Conservation (phyloP, 2,888 invertebrate species). For the Cremastinae sp. region DNA sequence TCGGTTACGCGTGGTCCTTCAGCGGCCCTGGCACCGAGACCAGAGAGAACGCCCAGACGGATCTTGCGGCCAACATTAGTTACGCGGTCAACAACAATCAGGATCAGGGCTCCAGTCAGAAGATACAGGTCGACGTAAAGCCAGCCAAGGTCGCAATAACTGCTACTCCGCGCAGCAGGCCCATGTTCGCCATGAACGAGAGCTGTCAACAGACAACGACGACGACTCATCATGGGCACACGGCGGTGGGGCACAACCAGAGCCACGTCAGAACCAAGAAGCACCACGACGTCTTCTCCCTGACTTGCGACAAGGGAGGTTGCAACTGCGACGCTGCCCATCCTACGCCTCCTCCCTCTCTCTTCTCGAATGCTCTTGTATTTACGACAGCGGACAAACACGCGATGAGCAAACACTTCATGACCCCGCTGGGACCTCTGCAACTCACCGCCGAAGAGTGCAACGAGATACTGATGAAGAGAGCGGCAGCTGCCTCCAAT, state of each 20-base stretch:
- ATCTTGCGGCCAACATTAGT: slow-evolving; percentile 76
- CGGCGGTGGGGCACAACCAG: slow-evolving; percentile 74
- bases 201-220: slow-evolving; percentile 76
- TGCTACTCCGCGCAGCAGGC: slow-evolving; percentile 74
- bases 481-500: slow-evolving; percentile 85
- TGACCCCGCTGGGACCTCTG: slow-evolving; percentile 87
- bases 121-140: slow-evolving; percentile 78
- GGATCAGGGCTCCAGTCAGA: slow-evolving; percentile 78
- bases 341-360: slow-evolving; percentile 74
- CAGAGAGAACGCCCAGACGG: slow-evolving; percentile 76
- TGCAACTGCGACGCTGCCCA: slow-evolving; percentile 79
- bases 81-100: slow-evolving; percentile 79
- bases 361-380: slow-evolving; percentile 78
- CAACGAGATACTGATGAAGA: slow-evolving; percentile 89
- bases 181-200: slow-evolving; percentile 78
- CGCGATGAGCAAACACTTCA: slow-evolving; percentile 84
- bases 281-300: slow-evolving; percentile 77
- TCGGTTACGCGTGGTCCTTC: slow-evolving; percentile 79
- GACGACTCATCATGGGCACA: slow-evolving; percentile 73
- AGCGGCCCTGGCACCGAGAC: slow-evolving; percentile 77
- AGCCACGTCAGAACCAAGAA: slow-evolving; percentile 79
- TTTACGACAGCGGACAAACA: slow-evolving; percentile 79
- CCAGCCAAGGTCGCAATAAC: slow-evolving; percentile 76
- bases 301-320: slow-evolving; percentile 78
- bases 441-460: slow-evolving; percentile 89